These are phyloP conservation scores for Pomacea canaliculata DNA, from an alignment of 2,888 invertebrate species.

Conservation along the genomic window DNA sequence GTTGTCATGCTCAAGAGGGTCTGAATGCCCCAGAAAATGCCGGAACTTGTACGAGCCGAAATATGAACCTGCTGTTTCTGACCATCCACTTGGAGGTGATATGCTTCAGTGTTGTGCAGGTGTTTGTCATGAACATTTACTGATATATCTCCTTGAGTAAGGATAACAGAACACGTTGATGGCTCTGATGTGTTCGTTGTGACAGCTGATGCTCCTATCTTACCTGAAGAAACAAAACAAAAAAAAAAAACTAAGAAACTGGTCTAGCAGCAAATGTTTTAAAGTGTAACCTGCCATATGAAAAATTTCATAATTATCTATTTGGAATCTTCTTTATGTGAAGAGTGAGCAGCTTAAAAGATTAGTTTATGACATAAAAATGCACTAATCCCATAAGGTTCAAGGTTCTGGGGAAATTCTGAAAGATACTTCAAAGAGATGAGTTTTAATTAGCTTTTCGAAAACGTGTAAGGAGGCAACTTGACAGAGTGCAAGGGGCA, in stretches of 20 bases:
- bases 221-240: constrained; percentile 13
- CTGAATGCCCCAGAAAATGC: constrained; percentile 42
- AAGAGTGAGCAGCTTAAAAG: no score
- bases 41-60: constrained; percentile 19
- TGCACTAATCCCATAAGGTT: no score
- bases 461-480: no score
- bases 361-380: no score
- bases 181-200: neutral
- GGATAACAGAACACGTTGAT: constrained; percentile 5
- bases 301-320: no score
- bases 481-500: no score
- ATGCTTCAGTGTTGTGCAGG: constrained; percentile 34
- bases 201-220: neutral
- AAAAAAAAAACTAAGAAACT: neutral
- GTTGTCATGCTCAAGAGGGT: constrained; percentile 32
- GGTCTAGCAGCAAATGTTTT: neutral
- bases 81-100: constrained; percentile 38
- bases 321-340: no score
- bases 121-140: constrained; percentile 4
- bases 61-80: constrained; percentile 33
- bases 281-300: neutral
- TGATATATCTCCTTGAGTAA: constrained; percentile 16
- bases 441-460: no score
- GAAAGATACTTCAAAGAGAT: no score
- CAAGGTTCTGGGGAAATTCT: no score